Percentiles rank a stretch among this genome's conserved stretches.
These are phyloP conservation scores for Exephanes ischioxanthus DNA, from an alignment of 2,888 invertebrate genomes.

Conservation along the genomic window DNA sequence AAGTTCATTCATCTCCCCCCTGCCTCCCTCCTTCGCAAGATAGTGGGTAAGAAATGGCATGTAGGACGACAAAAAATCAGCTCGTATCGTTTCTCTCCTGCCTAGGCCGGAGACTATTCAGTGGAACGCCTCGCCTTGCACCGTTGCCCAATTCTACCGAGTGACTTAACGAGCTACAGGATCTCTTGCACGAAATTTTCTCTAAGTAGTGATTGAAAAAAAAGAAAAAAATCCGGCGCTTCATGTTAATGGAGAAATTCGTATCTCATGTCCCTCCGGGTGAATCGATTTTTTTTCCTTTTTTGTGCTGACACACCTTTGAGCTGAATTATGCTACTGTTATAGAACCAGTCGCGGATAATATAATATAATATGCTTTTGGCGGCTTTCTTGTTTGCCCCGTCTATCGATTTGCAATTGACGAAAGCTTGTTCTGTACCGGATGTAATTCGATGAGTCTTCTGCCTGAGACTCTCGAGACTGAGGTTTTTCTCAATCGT, in stretches of 20 bases:
- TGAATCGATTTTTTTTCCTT: neutral
- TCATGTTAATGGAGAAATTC: conserved; percentile 9
- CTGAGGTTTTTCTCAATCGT: too few relatives aligned
- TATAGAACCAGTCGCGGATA: neutral
- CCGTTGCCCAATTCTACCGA: neutral
- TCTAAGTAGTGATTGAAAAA: conserved; percentile 9
- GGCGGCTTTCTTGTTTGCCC: too few relatives aligned
- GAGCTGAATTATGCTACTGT: neutral
- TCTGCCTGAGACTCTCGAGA: too few relatives aligned
- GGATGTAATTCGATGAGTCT: too few relatives aligned
- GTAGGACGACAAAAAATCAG: neutral
- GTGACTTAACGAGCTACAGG: neutral
- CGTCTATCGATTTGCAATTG: neutral
- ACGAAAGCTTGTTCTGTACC: too few relatives aligned
- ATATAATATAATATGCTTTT: neutral
- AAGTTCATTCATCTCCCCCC: conserved; percentile 2
- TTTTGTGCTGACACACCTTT: neutral
- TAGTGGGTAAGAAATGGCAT: neutral
- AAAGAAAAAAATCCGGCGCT: neutral
- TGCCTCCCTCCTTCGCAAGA: neutral
- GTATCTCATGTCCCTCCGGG: neutral
- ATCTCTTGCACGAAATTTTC: neutral
- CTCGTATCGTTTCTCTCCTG: neutral
- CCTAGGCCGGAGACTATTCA: too few relatives aligned
- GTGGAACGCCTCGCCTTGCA: neutral